Conservation (phyloP, 2,797 vertebrate genomes). For the Anguilla pacifica region DNA sequence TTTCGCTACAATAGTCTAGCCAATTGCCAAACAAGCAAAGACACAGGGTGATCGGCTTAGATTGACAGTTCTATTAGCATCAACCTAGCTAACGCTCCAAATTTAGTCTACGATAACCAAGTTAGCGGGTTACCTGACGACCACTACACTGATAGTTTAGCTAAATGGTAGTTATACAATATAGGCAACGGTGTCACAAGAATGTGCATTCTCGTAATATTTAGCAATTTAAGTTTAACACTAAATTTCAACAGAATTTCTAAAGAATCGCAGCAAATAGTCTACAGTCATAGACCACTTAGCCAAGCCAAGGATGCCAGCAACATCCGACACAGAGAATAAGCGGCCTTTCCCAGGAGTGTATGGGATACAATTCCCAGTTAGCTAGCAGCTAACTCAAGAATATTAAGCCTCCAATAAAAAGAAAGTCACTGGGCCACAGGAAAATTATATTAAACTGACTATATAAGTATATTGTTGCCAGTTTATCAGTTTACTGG, state of each 20-base stretch:
- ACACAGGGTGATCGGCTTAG: background rate
- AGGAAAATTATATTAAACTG: background rate
- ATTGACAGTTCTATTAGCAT: constrained; percentile 4
- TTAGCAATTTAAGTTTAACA: background rate
- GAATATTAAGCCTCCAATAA: background rate
- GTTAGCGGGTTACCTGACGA: background rate
- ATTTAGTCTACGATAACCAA: background rate
- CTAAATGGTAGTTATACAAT: background rate
- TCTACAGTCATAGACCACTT: constrained; percentile 43
- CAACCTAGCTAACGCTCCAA: constrained; percentile 40
- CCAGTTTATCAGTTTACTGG: background rate
- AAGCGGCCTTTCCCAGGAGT: constrained; percentile 22
- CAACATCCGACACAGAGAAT: constrained; percentile 17
- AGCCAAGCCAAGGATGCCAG: constrained; percentile 19
- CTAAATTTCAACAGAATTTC: background rate
- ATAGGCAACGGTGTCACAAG: background rate
- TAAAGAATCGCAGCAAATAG: background rate
- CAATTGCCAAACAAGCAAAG: constrained; percentile 34
- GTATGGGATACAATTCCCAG: background rate
- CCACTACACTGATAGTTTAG: background rate
- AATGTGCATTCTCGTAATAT: background rate
- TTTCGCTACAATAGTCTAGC: background rate
- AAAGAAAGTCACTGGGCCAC: background rate
- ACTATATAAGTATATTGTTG: background rate
- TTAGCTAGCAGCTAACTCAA: background rate